Percentiles rank a stretch among this genome's conserved stretches.
phyloP scores from a whole-genome alignment of 2,797 vertebrate species.

The Pteronotus mesoamericanus region DNA sequence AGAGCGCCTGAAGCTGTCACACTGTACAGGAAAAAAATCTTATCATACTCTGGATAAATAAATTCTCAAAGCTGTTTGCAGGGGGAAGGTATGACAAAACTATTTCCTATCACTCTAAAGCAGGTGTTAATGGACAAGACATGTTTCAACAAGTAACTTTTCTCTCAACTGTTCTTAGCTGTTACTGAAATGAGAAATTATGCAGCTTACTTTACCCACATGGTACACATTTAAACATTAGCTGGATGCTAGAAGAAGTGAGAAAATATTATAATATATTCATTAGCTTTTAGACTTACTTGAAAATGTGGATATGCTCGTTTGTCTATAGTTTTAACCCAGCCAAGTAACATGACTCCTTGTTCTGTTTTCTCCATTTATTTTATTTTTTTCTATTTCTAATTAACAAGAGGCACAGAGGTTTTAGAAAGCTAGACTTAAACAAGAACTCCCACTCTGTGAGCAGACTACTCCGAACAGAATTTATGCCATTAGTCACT shows the following conservation, averaged over 20 bases:
- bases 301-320: neutral
- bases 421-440: neutral
- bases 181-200: neutral
- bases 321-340: neutral
- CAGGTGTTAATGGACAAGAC: neutral
- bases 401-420: neutral
- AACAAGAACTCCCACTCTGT: neutral
- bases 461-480: neutral
- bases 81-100: neutral
- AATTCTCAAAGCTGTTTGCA: neutral
- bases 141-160: constrained; percentile 4
- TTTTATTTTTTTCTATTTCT: neutral
- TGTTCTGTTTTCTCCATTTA: neutral
- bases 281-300: neutral
- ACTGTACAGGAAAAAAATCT: neutral
- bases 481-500: neutral
- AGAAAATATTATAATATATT: neutral
- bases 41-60: neutral
- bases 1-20: neutral
- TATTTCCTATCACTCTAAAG: constrained; percentile 6
- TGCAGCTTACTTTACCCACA: neutral
- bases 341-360: neutral
- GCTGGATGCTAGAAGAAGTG: neutral
- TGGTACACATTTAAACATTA: neutral
- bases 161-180: neutral